These are phyloP conservation scores for Pempheris klunzingeri DNA, from an alignment of 2,797 vertebrate genomes.

Conservation along the genomic window DNA sequence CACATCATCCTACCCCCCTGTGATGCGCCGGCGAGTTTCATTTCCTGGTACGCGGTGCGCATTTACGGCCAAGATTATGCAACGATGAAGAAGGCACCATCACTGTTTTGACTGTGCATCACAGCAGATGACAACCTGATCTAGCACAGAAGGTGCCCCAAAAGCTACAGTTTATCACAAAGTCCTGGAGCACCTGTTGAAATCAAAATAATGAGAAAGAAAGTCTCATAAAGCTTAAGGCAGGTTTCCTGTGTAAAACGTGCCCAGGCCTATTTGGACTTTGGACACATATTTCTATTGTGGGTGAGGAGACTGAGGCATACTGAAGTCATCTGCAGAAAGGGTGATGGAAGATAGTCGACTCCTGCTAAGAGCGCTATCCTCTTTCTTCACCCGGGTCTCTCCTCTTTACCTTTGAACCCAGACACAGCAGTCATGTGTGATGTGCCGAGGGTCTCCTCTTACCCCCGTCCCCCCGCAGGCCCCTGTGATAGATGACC, in stretches of 20 bases:
- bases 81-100: constrained; percentile 56
- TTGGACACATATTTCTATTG: constrained; percentile 7
- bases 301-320: constrained; percentile 13
- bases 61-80: constrained; percentile 74
- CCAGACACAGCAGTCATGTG: constrained; percentile 73
- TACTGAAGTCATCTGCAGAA: constrained; percentile 25
- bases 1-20: constrained; percentile 61
- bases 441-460: constrained; percentile 77
- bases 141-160: background rate
- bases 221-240: background rate
- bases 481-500: constrained; percentile 91
- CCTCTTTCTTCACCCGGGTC: constrained; percentile 65
- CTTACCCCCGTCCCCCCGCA: constrained; percentile 69
- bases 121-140: background rate
- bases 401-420: constrained; percentile 82
- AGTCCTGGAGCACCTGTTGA: constrained; percentile 51
- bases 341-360: constrained; percentile 56
- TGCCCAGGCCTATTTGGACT: background rate
- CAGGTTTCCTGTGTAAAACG: background rate
- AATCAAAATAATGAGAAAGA: background rate
- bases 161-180: background rate
- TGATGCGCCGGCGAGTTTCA: constrained; percentile 66
- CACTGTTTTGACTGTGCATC: constrained; percentile 27
- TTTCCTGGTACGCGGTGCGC: constrained; percentile 70
- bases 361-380: constrained; percentile 66